These are phyloP conservation scores for Tridacna gigas DNA, from an alignment of 2,888 invertebrate genomes.

Conservation along the genomic window DNA sequence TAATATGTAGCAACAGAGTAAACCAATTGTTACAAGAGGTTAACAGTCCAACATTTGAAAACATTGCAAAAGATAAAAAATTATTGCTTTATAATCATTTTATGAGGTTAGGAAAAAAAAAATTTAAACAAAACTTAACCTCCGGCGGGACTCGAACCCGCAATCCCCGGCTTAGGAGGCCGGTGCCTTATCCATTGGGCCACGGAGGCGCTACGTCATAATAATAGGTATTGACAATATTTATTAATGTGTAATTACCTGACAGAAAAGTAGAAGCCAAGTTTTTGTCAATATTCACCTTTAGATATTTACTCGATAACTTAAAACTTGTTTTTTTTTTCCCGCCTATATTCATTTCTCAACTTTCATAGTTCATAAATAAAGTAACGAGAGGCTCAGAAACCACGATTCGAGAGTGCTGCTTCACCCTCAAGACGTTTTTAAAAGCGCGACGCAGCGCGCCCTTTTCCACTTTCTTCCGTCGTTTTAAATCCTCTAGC, in stretches of 20 bases:
- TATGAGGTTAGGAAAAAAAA: background rate
- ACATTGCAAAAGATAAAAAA: background rate
- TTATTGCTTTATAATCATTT: background rate
- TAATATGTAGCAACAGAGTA: background rate
- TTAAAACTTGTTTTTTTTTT: no score
- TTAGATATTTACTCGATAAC: no score
- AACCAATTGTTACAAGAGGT: background rate
- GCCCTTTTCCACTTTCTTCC: no score
- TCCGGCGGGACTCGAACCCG: constrained; percentile 84
- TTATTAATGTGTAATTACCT: no score
- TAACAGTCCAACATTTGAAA: background rate
- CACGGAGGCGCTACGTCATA: constrained; percentile 72
- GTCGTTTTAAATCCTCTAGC: no score
- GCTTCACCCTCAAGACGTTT: no score
- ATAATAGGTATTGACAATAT: no score
- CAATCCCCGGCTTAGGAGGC: constrained; percentile 83
- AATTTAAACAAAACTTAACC: constrained; percentile 66
- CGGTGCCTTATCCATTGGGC: constrained; percentile 83
- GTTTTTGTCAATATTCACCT: no score
- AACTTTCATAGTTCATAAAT: background rate
- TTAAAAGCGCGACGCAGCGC: no score
- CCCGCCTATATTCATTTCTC: background rate
- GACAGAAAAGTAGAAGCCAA: no score
- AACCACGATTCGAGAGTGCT: no score
- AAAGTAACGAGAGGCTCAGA: no score